Evolutionary conservation across 2,797 vertebrate genomes (phyloP).

Genomic region (Sebastes glaucus): DNA sequence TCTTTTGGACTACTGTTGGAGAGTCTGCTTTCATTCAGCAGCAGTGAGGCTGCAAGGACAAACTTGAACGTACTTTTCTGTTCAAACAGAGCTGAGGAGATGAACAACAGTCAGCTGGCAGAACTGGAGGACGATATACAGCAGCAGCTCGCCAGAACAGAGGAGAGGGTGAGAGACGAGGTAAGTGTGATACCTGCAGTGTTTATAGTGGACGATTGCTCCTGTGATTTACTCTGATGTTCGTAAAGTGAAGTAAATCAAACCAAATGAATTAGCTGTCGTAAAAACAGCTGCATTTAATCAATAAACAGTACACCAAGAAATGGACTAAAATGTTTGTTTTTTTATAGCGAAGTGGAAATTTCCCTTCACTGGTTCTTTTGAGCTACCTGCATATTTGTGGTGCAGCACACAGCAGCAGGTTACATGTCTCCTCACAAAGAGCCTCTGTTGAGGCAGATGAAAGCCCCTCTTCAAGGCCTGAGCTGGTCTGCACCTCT

Average conservation of each 20-base stretch:
- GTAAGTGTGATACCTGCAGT: constrained; percentile 56
- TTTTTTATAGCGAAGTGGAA: background rate
- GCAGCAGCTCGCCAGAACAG: constrained; percentile 72
- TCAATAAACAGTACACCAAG: background rate
- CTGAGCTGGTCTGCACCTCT: constrained; percentile 4
- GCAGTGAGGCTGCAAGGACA: background rate
- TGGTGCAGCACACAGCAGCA: constrained; percentile 27
- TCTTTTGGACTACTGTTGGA: background rate
- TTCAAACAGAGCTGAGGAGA: constrained; percentile 78
- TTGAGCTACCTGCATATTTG: constrained; percentile 53
- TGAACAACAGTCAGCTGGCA: constrained; percentile 75
- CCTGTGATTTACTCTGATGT: background rate
- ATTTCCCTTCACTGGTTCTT: constrained; percentile 6
- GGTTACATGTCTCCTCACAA: constrained; percentile 61
- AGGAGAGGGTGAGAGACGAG: constrained; percentile 76
- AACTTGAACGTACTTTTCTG: background rate
- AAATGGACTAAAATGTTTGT: background rate
- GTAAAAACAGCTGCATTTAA: background rate
- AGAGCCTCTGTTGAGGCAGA: constrained; percentile 66
- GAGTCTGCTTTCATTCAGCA: background rate
- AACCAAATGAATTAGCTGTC: background rate
- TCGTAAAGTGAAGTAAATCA: background rate
- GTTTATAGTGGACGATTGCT: background rate
- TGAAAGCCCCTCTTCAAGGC: constrained; percentile 67
- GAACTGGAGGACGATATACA: constrained; percentile 85